Evolutionary conservation across 1,140 invertebrate species (phyloP).

Genomic region (Hylaeus volcanicus): DNA sequence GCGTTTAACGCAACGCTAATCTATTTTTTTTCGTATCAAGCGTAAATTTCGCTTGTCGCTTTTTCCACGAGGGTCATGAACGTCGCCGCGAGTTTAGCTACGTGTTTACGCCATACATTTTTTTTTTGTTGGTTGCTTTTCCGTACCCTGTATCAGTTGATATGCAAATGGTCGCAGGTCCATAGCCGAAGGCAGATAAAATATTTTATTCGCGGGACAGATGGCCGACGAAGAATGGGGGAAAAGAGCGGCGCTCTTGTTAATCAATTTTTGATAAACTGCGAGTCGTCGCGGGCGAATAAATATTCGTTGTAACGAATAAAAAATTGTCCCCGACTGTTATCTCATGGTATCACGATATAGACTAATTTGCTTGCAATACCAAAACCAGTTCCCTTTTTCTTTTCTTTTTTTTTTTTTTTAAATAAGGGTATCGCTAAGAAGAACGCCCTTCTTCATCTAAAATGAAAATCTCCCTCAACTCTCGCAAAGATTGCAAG

Average conservation of each 20-base stretch:
- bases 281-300: conserved; percentile 6
- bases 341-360: conserved; percentile 6
- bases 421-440: too few species aligned
- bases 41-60: conserved; percentile 13
- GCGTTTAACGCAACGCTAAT: conserved; percentile 16
- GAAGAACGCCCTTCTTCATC: background rate
- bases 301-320: conserved; percentile 40
- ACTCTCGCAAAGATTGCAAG: background rate
- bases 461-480: background rate
- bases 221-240: conserved; percentile 1
- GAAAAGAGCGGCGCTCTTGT: conserved; percentile 24
- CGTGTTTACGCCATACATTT: conserved; percentile 17
- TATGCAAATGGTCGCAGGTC: conserved; percentile 46
- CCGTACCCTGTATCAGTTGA: conserved; percentile 32
- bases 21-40: background rate
- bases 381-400: too few species aligned
- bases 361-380: background rate
- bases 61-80: background rate
- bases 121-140: conserved; percentile 1
- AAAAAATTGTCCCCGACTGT: background rate
- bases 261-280: conserved; percentile 48
- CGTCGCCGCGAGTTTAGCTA: conserved; percentile 24
- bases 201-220: conserved; percentile 40
- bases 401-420: too few species aligned
- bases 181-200: conserved; percentile 44